Base-by-base conservation (phyloP, 1,140 invertebrate species). In the Euura saliciscinereae region DNA sequence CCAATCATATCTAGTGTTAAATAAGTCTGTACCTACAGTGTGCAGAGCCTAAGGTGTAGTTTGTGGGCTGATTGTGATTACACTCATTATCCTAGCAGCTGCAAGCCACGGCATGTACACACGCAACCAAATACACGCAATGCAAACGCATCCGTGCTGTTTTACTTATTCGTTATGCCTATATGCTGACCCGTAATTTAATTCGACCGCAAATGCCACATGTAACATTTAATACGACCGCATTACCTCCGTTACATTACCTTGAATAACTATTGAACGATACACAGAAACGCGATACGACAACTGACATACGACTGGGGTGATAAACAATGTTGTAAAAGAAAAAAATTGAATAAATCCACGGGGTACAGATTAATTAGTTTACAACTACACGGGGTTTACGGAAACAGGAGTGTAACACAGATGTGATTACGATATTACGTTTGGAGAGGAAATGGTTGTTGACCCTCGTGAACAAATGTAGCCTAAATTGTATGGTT, bases 161-260 rank as follows among this genome's bases (percentile, higher is more conserved):
- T 59, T 59, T 59, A 59, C 13, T 59, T n/a, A 59, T 59, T 59
- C 51, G 3, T 59, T 59, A 59, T 59, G 51, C 51, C 51, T 59
- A 59, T 8, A 59, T 59, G 13, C 51, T 59, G 51, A 59, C 51
- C 64, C 71, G 71, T 71, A 74, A 44, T 71, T 78, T 73, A 64
- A 76, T 76, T 71, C 66, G 65, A 73, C 74, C 72, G 74, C 71
- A 67, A 76, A 74, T 71, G 75, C 68, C 77, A 59, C 66, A 66
- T 72, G 72, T 46, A 66, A 43, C 66, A 68, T 72, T 67, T 74
- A 77, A 73, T 74, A 66, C 11, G 70, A 67, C 75, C 70, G 65
- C 72, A 74, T 66, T 71, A 69, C 69, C 66, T 59, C 13, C 51
- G 10, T 59, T 59, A n/a, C 2, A 59, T 59, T 59, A n/a, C 51